phyloP scores from a whole-genome alignment of 2,888 invertebrate species.

The Eilema depressum region DNA sequence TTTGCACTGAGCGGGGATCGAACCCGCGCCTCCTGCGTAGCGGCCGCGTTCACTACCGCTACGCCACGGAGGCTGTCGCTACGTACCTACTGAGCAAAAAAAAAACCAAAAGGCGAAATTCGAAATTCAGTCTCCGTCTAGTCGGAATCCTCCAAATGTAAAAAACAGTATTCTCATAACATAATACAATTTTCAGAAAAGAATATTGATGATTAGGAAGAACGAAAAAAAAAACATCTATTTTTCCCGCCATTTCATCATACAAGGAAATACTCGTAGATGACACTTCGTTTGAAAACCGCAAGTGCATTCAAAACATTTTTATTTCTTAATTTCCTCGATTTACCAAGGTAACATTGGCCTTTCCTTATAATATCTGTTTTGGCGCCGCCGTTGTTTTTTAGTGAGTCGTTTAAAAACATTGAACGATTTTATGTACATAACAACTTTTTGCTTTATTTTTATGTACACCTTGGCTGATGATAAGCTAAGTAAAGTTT shows the following conservation, averaged over 20 bases:
- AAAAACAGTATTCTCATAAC: too few relatives aligned
- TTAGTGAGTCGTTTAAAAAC: slow-evolving; percentile 1
- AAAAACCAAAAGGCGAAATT: not conserved
- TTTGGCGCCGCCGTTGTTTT: slow-evolving; percentile 9
- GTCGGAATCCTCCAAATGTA: too few relatives aligned
- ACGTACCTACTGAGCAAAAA: not conserved
- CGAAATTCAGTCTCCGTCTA: too few relatives aligned
- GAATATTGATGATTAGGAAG: too few relatives aligned
- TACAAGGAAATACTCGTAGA: not conserved
- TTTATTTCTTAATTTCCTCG: slow-evolving; percentile 15
- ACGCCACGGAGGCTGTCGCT: too few relatives aligned
- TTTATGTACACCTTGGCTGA: not conserved
- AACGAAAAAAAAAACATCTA: not conserved
- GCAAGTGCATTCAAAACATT: not conserved
- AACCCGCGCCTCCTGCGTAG: too few relatives aligned
- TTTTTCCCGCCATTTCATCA: not conserved
- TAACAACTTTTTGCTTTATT: not conserved
- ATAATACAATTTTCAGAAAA: too few relatives aligned
- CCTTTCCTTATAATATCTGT: slow-evolving; percentile 21
- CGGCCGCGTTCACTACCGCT: too few relatives aligned
- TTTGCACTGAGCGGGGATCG: too few relatives aligned
- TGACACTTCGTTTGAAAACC: not conserved
- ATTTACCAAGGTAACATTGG: slow-evolving; percentile 33
- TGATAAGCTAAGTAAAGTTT: not conserved
- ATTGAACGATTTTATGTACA: slow-evolving; percentile 11